Percentiles rank a stretch among this genome's conserved stretches.
These are phyloP conservation scores for Peromyscus polionotus DNA, from an alignment of 2,113 vertebrate genomes.

Conservation along the genomic window DNA sequence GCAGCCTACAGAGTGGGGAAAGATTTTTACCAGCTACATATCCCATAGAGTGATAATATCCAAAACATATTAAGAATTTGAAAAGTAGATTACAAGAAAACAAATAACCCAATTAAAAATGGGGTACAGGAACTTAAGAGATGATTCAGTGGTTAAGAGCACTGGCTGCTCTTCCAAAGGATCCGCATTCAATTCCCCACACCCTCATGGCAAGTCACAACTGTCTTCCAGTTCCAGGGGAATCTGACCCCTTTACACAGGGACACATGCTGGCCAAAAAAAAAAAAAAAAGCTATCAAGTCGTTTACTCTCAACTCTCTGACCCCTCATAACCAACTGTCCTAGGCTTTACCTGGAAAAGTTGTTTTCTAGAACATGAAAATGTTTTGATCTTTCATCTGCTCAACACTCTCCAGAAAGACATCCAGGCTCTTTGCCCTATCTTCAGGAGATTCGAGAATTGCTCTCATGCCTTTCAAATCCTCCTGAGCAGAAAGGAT, in stretches of 20 bases:
- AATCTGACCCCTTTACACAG: neutral
- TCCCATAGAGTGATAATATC: neutral
- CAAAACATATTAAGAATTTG: neutral
- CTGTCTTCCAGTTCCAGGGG: neutral
- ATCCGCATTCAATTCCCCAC: neutral
- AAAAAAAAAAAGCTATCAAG: conserved; percentile 56
- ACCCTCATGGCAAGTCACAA: neutral
- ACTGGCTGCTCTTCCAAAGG: neutral
- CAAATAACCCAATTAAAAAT: neutral
- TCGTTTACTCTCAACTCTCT: conserved; percentile 22
- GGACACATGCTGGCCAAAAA: neutral
- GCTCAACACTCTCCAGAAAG: conserved; percentile 63
- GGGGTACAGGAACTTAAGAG: neutral
- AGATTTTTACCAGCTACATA: neutral
- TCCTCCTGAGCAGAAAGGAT: conserved; percentile 34
- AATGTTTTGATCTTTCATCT: conserved; percentile 60
- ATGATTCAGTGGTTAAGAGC: neutral
- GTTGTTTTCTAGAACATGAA: conserved; percentile 17
- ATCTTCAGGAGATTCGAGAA: conserved; percentile 60
- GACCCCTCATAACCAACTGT: conserved; percentile 34
- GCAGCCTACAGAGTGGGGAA: neutral
- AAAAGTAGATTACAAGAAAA: neutral
- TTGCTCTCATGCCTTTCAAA: conserved; percentile 51
- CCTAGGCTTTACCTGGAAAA: conserved; percentile 31
- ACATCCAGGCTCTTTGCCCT: conserved; percentile 35